Evolutionary conservation across 2,797 vertebrate genomes (phyloP).

Genomic region (Mareca penelope): DNA sequence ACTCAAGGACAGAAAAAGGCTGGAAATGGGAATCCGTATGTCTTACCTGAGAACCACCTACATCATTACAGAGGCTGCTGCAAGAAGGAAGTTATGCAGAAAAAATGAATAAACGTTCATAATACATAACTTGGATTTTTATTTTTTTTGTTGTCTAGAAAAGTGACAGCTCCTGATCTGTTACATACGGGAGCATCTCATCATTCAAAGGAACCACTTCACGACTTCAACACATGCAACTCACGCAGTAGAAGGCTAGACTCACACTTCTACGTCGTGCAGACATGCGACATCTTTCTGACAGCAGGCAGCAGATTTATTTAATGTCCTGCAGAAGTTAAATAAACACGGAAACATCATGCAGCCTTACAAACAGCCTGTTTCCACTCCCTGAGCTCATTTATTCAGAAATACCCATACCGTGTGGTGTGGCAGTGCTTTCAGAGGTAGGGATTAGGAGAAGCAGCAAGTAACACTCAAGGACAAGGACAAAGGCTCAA

Average conservation of each 20-base stretch:
- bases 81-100: not conserved
- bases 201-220: not conserved
- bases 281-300: not conserved
- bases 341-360: not conserved
- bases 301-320: not conserved
- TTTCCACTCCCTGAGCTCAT: not conserved
- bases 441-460: not conserved
- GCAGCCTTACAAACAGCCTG: not conserved
- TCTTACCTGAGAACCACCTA: not conserved
- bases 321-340: not conserved
- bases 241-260: not conserved
- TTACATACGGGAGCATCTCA: fast-evolving
- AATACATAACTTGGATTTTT: not conserved
- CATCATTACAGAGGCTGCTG: fast-evolving
- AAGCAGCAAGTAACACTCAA: not conserved
- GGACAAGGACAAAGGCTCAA: not conserved
- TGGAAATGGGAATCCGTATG: not conserved
- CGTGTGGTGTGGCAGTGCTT: not conserved
- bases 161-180: not conserved
- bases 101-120: not conserved
- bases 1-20: not conserved
- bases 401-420: not conserved
- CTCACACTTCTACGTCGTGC: fast-evolving
- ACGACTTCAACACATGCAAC: not conserved
- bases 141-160: not conserved